Percentiles rank a stretch among this genome's conserved stretches.
These are phyloP conservation scores for Bibio marci DNA, from an alignment of 2,888 invertebrate species.

Conservation along the genomic window DNA sequence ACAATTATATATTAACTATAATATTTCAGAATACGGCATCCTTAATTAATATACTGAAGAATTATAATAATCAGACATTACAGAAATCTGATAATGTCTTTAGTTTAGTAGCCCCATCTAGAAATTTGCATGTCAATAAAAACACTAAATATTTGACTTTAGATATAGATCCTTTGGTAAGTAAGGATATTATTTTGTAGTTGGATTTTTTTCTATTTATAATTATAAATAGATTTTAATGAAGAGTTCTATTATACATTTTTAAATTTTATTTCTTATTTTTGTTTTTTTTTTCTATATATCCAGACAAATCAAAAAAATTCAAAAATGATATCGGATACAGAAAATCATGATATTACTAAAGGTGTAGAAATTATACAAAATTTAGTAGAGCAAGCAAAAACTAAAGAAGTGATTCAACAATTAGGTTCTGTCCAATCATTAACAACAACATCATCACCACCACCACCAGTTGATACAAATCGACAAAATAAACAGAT, in stretches of 20 bases:
- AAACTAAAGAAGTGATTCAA: conserved; percentile 8
- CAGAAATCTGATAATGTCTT: conserved; percentile 15
- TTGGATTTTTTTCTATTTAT: conserved; percentile 12
- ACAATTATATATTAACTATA: not conserved
- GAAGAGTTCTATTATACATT: no score
- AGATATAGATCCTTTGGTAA: conserved; percentile 45
- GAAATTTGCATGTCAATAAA: conserved; percentile 12
- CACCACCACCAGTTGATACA: conserved; percentile 8
- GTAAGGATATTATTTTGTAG: conserved; percentile 5
- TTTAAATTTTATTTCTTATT: no score
- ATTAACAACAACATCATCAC: conserved; percentile 20
- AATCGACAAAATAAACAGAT: no score
- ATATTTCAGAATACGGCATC: conserved; percentile 6
- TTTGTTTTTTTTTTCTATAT: no score
- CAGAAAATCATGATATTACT: conserved; percentile 1
- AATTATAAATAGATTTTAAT: no score
- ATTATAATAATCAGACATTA: conserved; percentile 12
- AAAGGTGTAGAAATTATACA: conserved; percentile 16
- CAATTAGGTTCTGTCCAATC: conserved; percentile 27
- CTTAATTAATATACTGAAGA: conserved; percentile 14
- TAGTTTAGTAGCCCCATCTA: conserved; percentile 14
- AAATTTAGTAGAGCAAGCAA: conserved; percentile 9
- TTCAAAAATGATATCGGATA: not conserved
- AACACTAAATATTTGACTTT: conserved; percentile 29
- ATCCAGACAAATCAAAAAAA: not conserved